These are phyloP conservation scores for Diorhabda carinulata DNA, from an alignment of 1,140 invertebrate genomes.

Conservation along the genomic window DNA sequence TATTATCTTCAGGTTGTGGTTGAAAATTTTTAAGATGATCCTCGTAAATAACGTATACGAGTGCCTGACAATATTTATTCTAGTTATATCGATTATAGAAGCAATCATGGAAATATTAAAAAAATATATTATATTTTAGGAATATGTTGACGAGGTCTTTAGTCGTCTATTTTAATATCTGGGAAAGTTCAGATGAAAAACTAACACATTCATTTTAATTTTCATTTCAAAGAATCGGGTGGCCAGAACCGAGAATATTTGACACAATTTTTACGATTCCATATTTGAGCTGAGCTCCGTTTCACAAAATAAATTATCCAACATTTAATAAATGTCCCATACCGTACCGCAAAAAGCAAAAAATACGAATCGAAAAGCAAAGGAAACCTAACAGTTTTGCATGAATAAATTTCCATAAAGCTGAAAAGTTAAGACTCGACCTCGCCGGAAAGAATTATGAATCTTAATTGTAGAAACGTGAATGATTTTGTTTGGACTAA, in stretches of 20 bases:
- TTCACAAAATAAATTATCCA: constrained; percentile 12
- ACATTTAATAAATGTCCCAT: constrained; percentile 15
- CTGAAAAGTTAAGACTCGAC: constrained; percentile 8
- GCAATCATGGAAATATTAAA: no score
- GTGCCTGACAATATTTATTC: no score
- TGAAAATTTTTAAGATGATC: no score
- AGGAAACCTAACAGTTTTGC: constrained; percentile 13
- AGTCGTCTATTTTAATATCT: not conserved
- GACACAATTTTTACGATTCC: constrained; percentile 10
- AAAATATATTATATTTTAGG: no score
- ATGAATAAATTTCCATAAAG: constrained; percentile 15
- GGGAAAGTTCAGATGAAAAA: not conserved
- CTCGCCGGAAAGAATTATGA: constrained; percentile 16
- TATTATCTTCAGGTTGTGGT: no score
- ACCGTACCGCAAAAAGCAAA: constrained; percentile 9
- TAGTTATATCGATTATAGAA: no score
- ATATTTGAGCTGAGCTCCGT: not conserved
- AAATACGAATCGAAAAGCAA: constrained; percentile 13
- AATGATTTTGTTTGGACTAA: not conserved
- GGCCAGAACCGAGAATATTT: constrained; percentile 1
- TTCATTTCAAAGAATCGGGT: not conserved
- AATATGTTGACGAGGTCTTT: not conserved
- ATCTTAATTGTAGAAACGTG: constrained; percentile 14
- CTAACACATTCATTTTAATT: not conserved
- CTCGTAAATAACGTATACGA: no score